These are phyloP conservation scores for Adela reaumurella DNA, from an alignment of 2,888 invertebrate genomes.

Conservation along the genomic window DNA sequence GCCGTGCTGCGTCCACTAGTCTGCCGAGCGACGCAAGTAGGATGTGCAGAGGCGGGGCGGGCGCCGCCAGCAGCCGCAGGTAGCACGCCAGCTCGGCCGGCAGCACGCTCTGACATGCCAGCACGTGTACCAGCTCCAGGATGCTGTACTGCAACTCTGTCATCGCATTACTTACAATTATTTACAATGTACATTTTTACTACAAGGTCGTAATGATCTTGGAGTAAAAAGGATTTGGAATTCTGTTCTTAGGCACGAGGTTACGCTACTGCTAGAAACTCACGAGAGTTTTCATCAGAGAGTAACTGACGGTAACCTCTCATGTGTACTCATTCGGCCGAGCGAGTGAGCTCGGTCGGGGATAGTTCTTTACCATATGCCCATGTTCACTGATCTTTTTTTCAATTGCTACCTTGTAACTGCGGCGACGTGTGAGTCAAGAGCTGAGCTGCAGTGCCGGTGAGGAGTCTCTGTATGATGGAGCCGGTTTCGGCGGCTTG, in stretches of 20 bases:
- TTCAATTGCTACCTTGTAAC: conserved; percentile 13
- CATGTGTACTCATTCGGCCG: too few species aligned
- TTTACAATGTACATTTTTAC: not conserved
- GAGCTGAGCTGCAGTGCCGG: conserved; percentile 10
- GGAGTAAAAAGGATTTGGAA: too few species aligned
- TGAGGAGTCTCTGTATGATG: conserved; percentile 8
- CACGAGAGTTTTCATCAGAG: too few species aligned
- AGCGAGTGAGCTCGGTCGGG: too few species aligned
- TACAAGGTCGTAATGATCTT: too few species aligned
- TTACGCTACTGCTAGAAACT: too few species aligned
- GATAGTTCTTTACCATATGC: too few species aligned
- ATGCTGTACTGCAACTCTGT: conserved; percentile 64
- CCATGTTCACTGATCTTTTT: too few species aligned
- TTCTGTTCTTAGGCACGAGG: too few species aligned
- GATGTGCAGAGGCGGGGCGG: conserved; percentile 51
- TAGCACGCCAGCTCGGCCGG: conserved; percentile 54
- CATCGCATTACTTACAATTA: conserved; percentile 6
- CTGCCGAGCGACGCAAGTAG: conserved; percentile 52
- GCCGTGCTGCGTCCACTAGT: conserved; percentile 31
- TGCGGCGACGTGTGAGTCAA: conserved; percentile 9
- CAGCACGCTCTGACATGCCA: conserved; percentile 51
- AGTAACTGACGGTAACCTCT: too few species aligned
- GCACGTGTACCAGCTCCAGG: conserved; percentile 57
- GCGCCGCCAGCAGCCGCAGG: conserved; percentile 55
- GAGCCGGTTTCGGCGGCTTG: conserved; percentile 4